These are phyloP conservation scores for Prolemur simus DNA, from an alignment of 2,113 vertebrate genomes.

Conservation along the genomic window DNA sequence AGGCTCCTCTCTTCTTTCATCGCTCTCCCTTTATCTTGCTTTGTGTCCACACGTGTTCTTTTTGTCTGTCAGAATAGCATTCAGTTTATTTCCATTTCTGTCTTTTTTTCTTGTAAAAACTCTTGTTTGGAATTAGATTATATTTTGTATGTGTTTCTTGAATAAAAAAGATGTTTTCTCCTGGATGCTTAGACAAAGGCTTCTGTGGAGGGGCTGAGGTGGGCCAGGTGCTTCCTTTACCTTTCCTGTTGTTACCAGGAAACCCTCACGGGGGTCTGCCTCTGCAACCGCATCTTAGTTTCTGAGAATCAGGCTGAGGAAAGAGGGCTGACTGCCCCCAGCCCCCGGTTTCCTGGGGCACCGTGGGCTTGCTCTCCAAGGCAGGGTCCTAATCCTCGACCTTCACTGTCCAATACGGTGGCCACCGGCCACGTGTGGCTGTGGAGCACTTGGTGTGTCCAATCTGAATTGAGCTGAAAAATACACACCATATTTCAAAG, in stretches of 20 bases:
- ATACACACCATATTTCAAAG: neutral
- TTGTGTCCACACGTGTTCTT: neutral
- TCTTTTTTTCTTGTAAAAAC: neutral
- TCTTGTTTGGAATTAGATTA: neutral
- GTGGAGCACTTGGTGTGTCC: neutral
- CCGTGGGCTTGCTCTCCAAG: neutral
- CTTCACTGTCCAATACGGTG: neutral
- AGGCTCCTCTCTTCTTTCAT: neutral
- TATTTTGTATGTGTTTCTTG: neutral
- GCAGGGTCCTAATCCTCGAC: neutral
- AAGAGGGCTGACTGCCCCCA: neutral
- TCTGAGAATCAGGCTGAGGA: neutral
- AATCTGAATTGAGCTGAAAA: neutral
- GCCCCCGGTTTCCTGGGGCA: neutral
- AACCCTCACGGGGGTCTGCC: neutral
- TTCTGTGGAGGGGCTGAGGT: neutral
- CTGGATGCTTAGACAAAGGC: neutral
- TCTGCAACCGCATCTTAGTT: neutral
- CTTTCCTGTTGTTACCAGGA: neutral
- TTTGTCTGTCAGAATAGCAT: neutral
- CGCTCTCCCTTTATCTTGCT: neutral
- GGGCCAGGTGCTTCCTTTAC: neutral
- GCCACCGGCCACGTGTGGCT: neutral
- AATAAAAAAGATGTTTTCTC: neutral
- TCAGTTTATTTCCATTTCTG: neutral